Evolutionary conservation across 2,113 vertebrate species (phyloP), one percentile per base, ranked within the genome.

Genomic region (Chaetodon trifascialis): DNA sequence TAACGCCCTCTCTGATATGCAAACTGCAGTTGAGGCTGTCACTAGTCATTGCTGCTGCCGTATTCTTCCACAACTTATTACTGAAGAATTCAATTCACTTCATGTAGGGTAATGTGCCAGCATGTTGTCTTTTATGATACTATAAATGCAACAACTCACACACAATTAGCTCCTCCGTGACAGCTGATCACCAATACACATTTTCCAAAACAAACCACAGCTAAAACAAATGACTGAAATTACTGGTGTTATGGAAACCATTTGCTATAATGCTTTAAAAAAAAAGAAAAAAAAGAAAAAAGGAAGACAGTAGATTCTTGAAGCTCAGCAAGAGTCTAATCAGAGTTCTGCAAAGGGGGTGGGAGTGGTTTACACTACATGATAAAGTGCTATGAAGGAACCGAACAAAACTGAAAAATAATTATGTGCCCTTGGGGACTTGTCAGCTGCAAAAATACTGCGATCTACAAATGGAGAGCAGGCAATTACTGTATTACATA

Each of bases 331-430:
- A 80, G 70, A 84, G 74, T 75, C 63, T 83, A 85, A 85, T 82
- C 74, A 88, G 73, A 88, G 66, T 46, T 82, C 63, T 84, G 19
- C 67, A 69, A 75, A 51, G 62, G 55, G 67, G 51, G 40, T 30
- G 23, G 63, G 54, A 68, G 72, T 81, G 84, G 82, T 82, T 92
- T 88, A 68, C 72, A 19, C 30, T 46, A 60, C 69, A 80, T 71
- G 91, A 93, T 87, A 89, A 91, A 88, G 75, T 71, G 59, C 49
- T 76, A 63, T 82, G 56, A 81, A 83, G 74, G 66, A 90, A 86
- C 66, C 56, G 65, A 93, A 88, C 82, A 91, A 89, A 91, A 90
- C 76, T 72, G 73, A 90, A 78, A 83, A 93, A 91, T 90, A 92
- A 92, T 91, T 84, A 83, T 71, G 69, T 76, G 74, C 86, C 92